Conservation (phyloP, 2,113 vertebrate species). For the Empidonax alnorum region DNA sequence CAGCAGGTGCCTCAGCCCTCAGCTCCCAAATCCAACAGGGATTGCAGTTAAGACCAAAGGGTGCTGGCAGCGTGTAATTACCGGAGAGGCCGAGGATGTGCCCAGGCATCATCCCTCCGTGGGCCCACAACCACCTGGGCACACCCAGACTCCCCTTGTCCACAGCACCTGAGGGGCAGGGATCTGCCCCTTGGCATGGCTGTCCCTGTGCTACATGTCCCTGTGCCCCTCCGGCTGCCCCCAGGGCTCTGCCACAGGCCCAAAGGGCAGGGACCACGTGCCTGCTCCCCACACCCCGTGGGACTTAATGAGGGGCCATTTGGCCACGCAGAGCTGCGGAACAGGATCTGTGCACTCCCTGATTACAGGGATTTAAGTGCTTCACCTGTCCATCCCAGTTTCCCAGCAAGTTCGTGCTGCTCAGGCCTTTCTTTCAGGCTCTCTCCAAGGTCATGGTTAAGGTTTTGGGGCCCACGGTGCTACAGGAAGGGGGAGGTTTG, state of each 20-base stretch:
- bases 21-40: neutral
- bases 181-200: neutral
- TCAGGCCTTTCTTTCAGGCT: neutral
- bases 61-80: neutral
- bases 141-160: neutral
- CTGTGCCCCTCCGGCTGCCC: neutral
- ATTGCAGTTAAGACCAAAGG: neutral
- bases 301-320: neutral
- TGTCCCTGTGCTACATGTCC: no score
- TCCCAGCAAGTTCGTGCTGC: neutral
- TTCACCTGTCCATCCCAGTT: rapidly evolving
- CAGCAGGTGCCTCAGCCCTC: neutral
- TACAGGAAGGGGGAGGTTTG: neutral
- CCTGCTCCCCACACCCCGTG: neutral
- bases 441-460: neutral
- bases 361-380: neutral
- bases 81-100: rapidly evolving
- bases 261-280: rapidly evolving
- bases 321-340: rapidly evolving
- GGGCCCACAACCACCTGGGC: neutral
- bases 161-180: neutral
- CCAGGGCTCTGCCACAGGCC: neutral
- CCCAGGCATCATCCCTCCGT: rapidly evolving
- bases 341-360: neutral
- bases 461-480: neutral